These are phyloP conservation scores for Limonius californicus DNA, from an alignment of 1,140 invertebrate species.

Conservation along the genomic window DNA sequence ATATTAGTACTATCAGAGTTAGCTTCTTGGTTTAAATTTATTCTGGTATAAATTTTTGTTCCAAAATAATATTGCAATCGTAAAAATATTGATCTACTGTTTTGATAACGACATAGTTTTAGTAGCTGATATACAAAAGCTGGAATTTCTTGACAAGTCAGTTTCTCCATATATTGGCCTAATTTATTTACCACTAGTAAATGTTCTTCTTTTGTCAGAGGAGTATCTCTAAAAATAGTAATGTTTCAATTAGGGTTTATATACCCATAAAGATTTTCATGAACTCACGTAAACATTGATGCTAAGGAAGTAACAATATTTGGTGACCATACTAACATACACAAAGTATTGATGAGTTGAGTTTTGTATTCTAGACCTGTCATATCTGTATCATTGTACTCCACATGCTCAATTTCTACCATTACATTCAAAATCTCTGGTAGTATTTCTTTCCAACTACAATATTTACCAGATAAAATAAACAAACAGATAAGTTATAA, in stretches of 20 bases:
- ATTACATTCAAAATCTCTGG: slow-evolving; percentile 46
- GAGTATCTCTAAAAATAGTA: slow-evolving; percentile 36
- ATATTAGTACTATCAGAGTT: slow-evolving; percentile 41
- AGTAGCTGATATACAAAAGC: slow-evolving; percentile 49
- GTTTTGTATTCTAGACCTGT: slow-evolving; percentile 47
- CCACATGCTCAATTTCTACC: slow-evolving; percentile 37
- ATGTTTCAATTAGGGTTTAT: neutral
- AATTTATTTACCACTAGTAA: slow-evolving; percentile 48
- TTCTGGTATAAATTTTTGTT: slow-evolving; percentile 43
- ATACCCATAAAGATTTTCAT: neutral
- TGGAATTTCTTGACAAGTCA: slow-evolving; percentile 49
- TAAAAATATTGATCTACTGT: slow-evolving; percentile 42
- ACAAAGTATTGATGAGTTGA: slow-evolving; percentile 42
- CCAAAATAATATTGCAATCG: slow-evolving; percentile 50
- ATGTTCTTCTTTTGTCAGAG: slow-evolving; percentile 45
- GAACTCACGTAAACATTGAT: slow-evolving; percentile 48
- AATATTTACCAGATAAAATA: slow-evolving; percentile 16
- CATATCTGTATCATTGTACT: slow-evolving; percentile 43
- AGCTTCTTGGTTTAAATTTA: slow-evolving; percentile 12
- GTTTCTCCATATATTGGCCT: slow-evolving; percentile 44
- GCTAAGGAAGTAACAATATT: slow-evolving; percentile 46
- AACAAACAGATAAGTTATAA: neutral
- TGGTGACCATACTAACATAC: slow-evolving; percentile 45
- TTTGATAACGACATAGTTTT: slow-evolving; percentile 44
- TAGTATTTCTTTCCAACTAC: slow-evolving; percentile 50